Base-by-base conservation (phyloP, 2,888 invertebrate species). In the Cepaea hortensis region DNA sequence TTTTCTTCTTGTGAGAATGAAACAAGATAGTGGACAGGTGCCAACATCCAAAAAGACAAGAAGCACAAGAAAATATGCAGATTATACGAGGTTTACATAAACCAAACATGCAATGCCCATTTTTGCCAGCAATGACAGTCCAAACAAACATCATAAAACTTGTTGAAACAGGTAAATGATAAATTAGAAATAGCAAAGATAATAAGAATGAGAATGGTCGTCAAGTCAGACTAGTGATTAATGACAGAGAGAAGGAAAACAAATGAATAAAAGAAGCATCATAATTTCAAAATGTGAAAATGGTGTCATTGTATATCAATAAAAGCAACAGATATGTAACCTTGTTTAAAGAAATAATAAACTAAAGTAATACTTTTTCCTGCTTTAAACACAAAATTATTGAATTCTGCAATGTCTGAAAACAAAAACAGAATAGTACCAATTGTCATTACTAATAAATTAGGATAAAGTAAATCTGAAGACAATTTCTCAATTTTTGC, bases 91-190 rank as follows among this genome's bases (percentile, higher is more conserved):
- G 72, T 72, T 18, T n/a, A 82, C 72, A 82, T 72, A 35, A 81
- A 82, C n/a, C 82, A 72, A 68, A 82, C 50, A 82, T 81, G 85
- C 85, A 85, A 35, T 85, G 85, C 85, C 85, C 46, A 85, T 85
- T 85, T 85, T 85, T 85, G 85, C 80, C 85, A 80, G 85, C 79
- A 11, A 65, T 76, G 20, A 18, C 20, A 81, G 85, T 85, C 81
- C 85, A 70, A 46, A 85, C 68, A 77, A 84, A 84, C 76, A 62
- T 76, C 62, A 65, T 35, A 62, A 65, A 62, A 50, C 23, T n/a
- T 50, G 70, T 18, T 50, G 48, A 1, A 82, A 68, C 6, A 9
- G 23, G 11, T 20, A 50, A 72, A 72, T 55, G 79, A 50, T 46
- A n/a, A 50, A 23, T 62, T 55, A 82, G 20, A 62, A 76, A 48